Percentiles rank a stretch among this genome's conserved stretches.
phyloP scores from a whole-genome alignment of 2,113 vertebrate species.

The Eptesicus fuscus region DNA sequence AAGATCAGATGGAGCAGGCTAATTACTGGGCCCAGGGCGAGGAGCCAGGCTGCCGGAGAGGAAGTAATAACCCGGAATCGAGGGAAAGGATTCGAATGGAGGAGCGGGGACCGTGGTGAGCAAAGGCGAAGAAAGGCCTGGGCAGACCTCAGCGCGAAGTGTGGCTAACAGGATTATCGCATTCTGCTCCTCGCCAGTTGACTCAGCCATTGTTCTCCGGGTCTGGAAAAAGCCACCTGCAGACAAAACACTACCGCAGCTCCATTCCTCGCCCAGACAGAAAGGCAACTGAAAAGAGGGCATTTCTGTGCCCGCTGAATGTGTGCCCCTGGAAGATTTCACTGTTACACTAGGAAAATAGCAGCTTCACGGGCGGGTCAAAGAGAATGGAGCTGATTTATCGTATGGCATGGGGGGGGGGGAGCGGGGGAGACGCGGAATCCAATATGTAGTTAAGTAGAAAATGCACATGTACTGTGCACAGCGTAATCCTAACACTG shows the following conservation, averaged over 20 bases:
- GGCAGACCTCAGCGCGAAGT: not conserved
- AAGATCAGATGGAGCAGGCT: constrained; percentile 28
- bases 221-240: not conserved
- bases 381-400: not conserved
- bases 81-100: not conserved
- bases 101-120: not conserved
- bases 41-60: not conserved
- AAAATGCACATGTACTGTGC: fast-evolving
- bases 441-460: not conserved
- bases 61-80: constrained; percentile 8
- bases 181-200: not conserved
- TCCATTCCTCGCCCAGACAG: constrained; percentile 33
- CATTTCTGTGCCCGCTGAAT: not conserved
- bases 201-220: constrained; percentile 52
- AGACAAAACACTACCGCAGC: constrained; percentile 60
- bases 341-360: not conserved
- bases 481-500: not conserved
- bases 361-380: not conserved
- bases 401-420: not conserved
- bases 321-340: not conserved
- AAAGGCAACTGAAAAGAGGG: not conserved
- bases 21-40: constrained; percentile 13
- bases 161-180: constrained; percentile 67
- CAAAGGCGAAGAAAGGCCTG: not conserved
- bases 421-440: fast-evolving